Base-by-base conservation (phyloP, 2,888 invertebrate species). In the Melikaiella ostensackeni region DNA sequence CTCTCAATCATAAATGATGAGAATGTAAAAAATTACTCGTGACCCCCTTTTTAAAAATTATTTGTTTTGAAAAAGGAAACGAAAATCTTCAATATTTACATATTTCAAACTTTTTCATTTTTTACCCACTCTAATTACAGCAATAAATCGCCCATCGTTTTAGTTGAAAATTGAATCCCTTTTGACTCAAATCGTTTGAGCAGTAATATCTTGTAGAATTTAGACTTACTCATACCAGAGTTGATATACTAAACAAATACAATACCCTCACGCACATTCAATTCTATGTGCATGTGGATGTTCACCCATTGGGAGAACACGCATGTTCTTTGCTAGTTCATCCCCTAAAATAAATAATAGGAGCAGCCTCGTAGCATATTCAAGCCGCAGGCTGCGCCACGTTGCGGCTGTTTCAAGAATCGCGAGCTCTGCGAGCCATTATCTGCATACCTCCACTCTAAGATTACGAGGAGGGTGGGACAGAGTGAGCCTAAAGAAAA, bases 351-450 rank as follows among this genome's bases (percentile, higher is more conserved):
- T 64, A 64, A 64, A 64, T 64, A 64, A 64, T 21, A 64, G 13
- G 24, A 16, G 24, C 21, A 24, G 2, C 21, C 35, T 38, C 35
- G 21, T 63, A 63, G 7, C 21, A 63, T 70, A 70, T 50, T 70
- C 33, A 57, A 73, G 30, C 73, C 30, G n/a, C 70, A 21, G 27
- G 55, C 73, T 19, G 24, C 35, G 11, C 33, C 57, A 74, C 33
- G 24, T 64, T 64, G 74, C 35, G 74, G 50, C 57, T 21, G 27
- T 16, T 55, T 57, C 74, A 74, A 74, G 74, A 35, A 35, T 57
- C 55, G 59, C 8, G 27, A 13, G 24, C 13, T 66, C 66, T 66
- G 21, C 9, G 42, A 16, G 24, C 66, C 38, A 74, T 74, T 74
- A 74, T 74, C 74, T 57, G 33, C 59, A 55, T 57, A 13, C 27